Conservation (phyloP, 2,113 vertebrate genomes). For the Orycteropus afer region DNA sequence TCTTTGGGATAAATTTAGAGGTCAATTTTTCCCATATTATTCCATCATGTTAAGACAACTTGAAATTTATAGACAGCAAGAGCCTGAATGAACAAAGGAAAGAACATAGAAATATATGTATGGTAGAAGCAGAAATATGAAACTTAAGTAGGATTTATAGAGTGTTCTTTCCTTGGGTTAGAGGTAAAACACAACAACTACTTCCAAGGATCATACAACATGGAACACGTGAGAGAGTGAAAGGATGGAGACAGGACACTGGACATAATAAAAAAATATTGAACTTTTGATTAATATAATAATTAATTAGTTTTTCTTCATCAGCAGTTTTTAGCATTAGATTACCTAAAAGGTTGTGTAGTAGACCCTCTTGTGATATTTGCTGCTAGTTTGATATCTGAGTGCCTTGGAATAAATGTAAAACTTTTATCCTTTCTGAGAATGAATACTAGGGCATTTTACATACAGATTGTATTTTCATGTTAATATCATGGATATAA, state of each 20-base stretch:
- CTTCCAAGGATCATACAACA: neutral
- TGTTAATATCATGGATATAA: conserved; percentile 55
- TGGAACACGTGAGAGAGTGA: neutral
- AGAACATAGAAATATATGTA: neutral
- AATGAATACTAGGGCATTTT: conserved; percentile 36
- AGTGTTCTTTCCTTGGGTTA: neutral
- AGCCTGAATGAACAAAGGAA: neutral
- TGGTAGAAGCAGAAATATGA: neutral
- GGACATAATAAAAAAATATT: neutral
- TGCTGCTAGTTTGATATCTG: neutral
- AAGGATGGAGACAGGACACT: neutral
- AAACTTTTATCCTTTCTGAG: conserved; percentile 12
- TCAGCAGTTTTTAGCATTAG: neutral
- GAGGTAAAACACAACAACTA: neutral
- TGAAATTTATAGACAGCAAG: neutral
- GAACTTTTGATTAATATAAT: neutral
- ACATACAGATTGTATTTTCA: conserved; percentile 43
- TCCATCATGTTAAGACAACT: neutral
- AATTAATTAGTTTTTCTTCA: neutral
- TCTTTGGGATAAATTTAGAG: neutral
- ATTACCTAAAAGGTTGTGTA: neutral
- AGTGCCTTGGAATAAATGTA: conserved; percentile 40
- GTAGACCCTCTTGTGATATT: neutral
- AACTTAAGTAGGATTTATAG: neutral
- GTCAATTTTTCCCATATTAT: neutral